These are phyloP conservation scores for Ptiloglossa arizonensis DNA, from an alignment of 1,140 invertebrate genomes.

Conservation along the genomic window DNA sequence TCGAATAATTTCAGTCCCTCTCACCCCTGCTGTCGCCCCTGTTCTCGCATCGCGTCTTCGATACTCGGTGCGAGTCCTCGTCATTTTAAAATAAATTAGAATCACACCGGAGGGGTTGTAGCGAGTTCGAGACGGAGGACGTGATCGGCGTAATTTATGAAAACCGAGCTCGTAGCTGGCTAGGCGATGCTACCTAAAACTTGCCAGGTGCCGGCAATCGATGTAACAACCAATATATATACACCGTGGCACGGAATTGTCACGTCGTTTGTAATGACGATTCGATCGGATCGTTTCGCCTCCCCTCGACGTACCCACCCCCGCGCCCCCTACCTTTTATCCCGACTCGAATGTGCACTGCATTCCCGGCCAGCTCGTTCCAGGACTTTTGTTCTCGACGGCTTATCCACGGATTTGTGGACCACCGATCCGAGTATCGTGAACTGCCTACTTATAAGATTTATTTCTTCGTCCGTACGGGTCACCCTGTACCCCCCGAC, in stretches of 20 bases:
- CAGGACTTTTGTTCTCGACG: constrained; percentile 61
- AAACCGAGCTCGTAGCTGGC: constrained; percentile 23
- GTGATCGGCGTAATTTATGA: constrained; percentile 62
- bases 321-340: constrained; percentile 37
- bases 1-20: background rate
- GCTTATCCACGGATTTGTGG: constrained; percentile 69
- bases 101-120: constrained; percentile 32
- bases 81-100: constrained; percentile 56
- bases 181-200: constrained; percentile 22
- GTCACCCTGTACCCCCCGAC: constrained; percentile 2
- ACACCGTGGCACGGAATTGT: constrained; percentile 60
- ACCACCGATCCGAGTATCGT: constrained; percentile 59
- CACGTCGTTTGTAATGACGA: constrained; percentile 68
- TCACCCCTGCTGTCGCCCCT: background rate
- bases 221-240: constrained; percentile 62
- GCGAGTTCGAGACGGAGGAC: constrained; percentile 27
- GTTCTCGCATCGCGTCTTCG: background rate
- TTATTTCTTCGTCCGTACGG: constrained; percentile 46
- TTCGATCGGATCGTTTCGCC: constrained; percentile 59
- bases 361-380: constrained; percentile 52
- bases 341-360: constrained; percentile 40
- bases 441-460: constrained; percentile 69
- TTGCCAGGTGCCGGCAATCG: constrained; percentile 37
- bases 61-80: constrained; percentile 8
- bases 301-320: constrained; percentile 23